Evolutionary conservation across 1,140 invertebrate species (phyloP), one percentile per base, ranked within the genome.

Genomic region (Scaptomyza hsui): DNA sequence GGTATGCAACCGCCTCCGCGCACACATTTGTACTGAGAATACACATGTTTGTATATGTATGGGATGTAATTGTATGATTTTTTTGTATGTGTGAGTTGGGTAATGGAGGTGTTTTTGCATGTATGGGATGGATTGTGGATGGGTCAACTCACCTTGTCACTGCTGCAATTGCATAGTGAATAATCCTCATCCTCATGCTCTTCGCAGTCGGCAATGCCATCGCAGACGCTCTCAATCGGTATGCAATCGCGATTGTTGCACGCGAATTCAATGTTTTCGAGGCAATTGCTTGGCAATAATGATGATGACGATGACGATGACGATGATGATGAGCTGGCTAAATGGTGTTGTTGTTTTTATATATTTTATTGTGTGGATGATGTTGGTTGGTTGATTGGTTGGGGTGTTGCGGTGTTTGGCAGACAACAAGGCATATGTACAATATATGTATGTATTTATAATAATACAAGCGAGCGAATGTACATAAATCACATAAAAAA

Each of bases 141-240:
- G 15, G 41, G 7, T 10, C 9, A 45, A 78, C 90, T 91, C 77
- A 91, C 88, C 72, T 91, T 80, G 64, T 93, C 92, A 72, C 91
- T 89, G 55, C 90, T 90, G 68, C 91, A 92, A 67, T 92, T 90
- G 48, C 72, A 83, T 16, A 92, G 91, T 74, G 89, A 77, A 56
- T 72, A 77, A 7, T 92, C 90, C 92, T 98, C 97, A 91, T 98
- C 97, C 86, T 97, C 96, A 5, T 94, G 94, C 44, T 95, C 94
- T 4, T 93, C 92, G 90, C 97, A 99, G 90, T 98, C 97, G 4
- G 94, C 92, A 7, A 94, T 93, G 29, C 95, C 96, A 89, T 98
- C 97, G 90, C 97, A 98, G 16, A 96, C 94, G 75, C 78, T 89
- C 55, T 85, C 76, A 52, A 88, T 81, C 29, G 92, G 78, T 69